A percentile compares a stretch with the other conserved stretches of the same genome.
Conservation (phyloP, 2,113 vertebrate species). For the Pygoscelis adeliae region DNA sequence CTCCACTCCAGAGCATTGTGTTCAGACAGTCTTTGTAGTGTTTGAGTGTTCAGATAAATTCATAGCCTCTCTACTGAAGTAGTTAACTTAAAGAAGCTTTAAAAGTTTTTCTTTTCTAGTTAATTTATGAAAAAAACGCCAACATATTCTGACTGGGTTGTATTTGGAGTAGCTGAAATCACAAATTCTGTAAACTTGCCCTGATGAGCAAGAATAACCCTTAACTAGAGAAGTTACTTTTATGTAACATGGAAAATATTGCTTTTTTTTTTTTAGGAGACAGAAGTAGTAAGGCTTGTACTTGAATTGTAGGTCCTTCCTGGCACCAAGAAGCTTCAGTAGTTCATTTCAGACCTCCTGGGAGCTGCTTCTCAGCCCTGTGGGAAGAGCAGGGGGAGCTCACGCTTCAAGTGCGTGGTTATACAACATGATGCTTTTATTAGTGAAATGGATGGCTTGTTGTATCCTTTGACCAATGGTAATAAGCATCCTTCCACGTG, state of each 20-base stretch:
- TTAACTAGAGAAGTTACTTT: neutral
- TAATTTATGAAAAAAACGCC: neutral
- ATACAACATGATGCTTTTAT: fast-evolving
- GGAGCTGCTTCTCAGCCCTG: neutral
- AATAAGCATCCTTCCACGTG: neutral
- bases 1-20: neutral
- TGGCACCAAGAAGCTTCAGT: neutral
- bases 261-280: neutral
- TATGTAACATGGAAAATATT: fast-evolving
- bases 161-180: neutral
- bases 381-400: neutral
- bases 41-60: neutral
- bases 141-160: fast-evolving
- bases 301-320: neutral
- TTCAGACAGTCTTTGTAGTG: neutral
- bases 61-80: neutral
- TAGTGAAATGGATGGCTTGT: neutral
- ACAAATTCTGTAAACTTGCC: neutral
- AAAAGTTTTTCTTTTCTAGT: neutral
- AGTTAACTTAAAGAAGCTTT: neutral
- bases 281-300: too few species aligned
- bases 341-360: neutral
- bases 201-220: neutral
- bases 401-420: fast-evolving
- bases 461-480: neutral